phyloP scores from a whole-genome alignment of 1,140 invertebrate species.

The Drosophila sturtevanti region DNA sequence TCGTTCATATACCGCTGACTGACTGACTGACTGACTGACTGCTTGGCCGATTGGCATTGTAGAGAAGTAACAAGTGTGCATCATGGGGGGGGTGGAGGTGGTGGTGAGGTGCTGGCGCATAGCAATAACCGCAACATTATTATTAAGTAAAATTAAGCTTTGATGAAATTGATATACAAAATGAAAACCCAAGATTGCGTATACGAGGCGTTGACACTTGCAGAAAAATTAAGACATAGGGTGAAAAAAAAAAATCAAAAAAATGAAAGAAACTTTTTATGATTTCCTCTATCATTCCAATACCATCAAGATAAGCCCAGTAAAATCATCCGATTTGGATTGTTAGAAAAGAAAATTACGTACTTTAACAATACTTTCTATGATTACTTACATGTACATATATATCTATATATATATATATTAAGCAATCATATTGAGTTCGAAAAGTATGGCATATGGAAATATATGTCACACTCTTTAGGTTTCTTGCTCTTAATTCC shows the following conservation, averaged over 20 bases:
- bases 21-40: too few relatives aligned
- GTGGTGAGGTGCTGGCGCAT: not conserved
- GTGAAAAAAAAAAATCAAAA: not conserved
- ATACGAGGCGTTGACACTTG: not conserved
- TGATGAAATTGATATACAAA: not conserved
- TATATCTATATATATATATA: not conserved
- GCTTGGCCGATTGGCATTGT: not conserved
- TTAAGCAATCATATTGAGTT: too few relatives aligned
- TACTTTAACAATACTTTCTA: too few relatives aligned
- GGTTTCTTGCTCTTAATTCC: too few relatives aligned
- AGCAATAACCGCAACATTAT: not conserved
- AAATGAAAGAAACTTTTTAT: not conserved
- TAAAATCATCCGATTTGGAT: too few relatives aligned
- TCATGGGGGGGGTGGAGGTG: not conserved
- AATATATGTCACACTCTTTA: too few relatives aligned
- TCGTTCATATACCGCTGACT: slow-evolving; percentile 10
- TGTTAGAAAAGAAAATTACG: too few relatives aligned
- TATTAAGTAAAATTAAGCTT: slow-evolving; percentile 5
- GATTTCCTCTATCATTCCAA: too few relatives aligned
- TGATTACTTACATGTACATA: not conserved
- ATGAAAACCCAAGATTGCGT: not conserved
- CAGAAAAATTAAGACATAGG: not conserved
- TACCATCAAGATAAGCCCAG: too few relatives aligned
- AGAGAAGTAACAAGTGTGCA: not conserved
- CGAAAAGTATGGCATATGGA: too few relatives aligned